Evolutionary conservation across 2,113 vertebrate species (phyloP).

Genomic region (Silurus meridionalis): DNA sequence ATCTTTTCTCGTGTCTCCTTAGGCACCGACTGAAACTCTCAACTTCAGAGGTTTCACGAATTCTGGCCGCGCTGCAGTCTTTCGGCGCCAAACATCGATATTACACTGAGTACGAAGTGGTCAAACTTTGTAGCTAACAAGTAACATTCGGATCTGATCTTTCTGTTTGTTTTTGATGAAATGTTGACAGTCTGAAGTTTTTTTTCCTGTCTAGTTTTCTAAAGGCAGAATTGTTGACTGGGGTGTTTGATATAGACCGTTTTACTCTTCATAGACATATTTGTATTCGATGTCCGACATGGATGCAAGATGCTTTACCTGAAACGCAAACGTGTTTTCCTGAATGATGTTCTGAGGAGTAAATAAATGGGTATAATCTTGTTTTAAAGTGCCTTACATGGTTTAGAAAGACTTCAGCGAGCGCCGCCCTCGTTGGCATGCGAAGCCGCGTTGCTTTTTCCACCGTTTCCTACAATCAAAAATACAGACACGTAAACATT

Average conservation of each 20-base stretch:
- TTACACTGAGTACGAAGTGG: constrained; percentile 82
- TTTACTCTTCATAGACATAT: constrained; percentile 44
- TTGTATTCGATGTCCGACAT: constrained; percentile 51
- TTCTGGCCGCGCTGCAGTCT: constrained; percentile 87
- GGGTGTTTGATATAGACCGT: constrained; percentile 50
- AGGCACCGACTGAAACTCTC: constrained; percentile 94
- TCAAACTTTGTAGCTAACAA: constrained; percentile 91
- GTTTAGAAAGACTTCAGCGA: background rate
- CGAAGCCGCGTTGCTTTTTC: background rate
- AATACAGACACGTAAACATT: background rate
- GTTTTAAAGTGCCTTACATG: constrained; percentile 12
- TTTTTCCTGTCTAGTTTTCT: background rate
- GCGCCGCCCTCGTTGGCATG: background rate
- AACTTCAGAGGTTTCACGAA: constrained; percentile 88
- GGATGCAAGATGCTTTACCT: constrained; percentile 16
- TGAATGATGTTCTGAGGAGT: constrained; percentile 12
- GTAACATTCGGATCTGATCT: constrained; percentile 34
- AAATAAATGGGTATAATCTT: constrained; percentile 45
- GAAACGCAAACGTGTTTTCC: constrained; percentile 12
- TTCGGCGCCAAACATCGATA: constrained; percentile 87
- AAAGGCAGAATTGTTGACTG: constrained; percentile 11
- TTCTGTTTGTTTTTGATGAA: constrained; percentile 56
- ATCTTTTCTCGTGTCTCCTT: constrained; percentile 93
- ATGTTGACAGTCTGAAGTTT: background rate
- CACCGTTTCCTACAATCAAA: background rate